Evolutionary conservation across 2,113 vertebrate species (phyloP), one percentile per base, ranked within the genome.

Genomic region (Bubo scandiacus): DNA sequence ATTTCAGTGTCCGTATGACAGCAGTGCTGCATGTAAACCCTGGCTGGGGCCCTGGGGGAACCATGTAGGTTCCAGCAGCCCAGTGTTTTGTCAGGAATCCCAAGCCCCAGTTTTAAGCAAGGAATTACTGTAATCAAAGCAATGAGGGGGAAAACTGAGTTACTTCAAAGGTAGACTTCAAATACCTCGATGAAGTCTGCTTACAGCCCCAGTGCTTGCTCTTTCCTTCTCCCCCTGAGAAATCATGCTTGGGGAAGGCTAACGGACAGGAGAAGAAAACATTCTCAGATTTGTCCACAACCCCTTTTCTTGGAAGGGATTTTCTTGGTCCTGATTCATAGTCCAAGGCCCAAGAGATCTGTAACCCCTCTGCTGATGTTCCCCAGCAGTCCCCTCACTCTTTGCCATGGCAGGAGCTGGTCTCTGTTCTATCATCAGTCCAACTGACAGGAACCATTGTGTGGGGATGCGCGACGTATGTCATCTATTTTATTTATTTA

Each of bases 1-100:
- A 40, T 5, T 21, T 14, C 43, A 1, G 4, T 0, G 17, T 9
- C 23, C 5, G 0, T 11, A 5, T 0, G 34, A 45, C 27, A 12
- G 84, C 34, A 6, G 43, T 0, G 10, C 1, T 2, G 51, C 25
- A 14, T 19, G 11, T 2, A 6, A 21, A 32, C 20, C 36, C 72
- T 6, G 15, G 29, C 72, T 21, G 52, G 59, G 58, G 58, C n/a
- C 27, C 59, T 9, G 52, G 23, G 23, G 27, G 36, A 29, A 27
- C 49, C 79, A 11, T 6, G 0, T 2, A 9, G 15, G 51, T 34
- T 45, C 43, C 62, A 10, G 36, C 36, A 62, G 74, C 40, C 42
- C 49, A 3, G 9, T 0, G 15, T 7, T 62, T 5, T 7, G 10
- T 12, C 54, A 17, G 66, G 59, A 43, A 61, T 32, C 52, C 27